Conservation (phyloP, 2,797 vertebrate species). For the Centroberyx gerrardi region DNA sequence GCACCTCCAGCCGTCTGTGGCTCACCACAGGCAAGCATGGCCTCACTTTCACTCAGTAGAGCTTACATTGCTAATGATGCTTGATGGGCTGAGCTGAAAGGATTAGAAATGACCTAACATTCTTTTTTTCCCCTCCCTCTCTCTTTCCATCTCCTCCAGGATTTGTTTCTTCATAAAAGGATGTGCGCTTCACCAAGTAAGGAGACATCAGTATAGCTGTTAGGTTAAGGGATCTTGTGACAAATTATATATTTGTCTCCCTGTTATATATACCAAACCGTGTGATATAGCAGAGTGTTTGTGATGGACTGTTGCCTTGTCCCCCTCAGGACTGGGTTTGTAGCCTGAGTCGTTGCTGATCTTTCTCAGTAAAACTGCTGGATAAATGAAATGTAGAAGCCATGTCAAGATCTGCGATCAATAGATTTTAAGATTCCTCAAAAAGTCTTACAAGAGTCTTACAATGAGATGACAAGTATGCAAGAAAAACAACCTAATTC, state of each 20-base stretch:
- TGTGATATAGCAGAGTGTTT: not conserved
- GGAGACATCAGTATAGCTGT: conserved; percentile 39
- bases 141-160: conserved; percentile 55
- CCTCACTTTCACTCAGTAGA: conserved; percentile 21
- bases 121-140: conserved; percentile 5
- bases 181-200: conserved; percentile 35
- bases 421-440: not conserved
- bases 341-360: no score
- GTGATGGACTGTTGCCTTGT: no score
- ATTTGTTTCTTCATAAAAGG: conserved; percentile 34
- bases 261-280: not conserved
- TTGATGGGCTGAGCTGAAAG: conserved; percentile 31
- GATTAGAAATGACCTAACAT: conserved; percentile 8
- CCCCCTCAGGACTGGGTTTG: no score
- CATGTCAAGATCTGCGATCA: conserved; percentile 9
- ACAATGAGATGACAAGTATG: not conserved
- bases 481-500: not conserved
- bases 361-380: no score
- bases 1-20: conserved; percentile 28
- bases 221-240: not conserved
- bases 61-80: conserved; percentile 43
- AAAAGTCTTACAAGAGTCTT: conserved; percentile 12
- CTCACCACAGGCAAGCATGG: conserved; percentile 38
- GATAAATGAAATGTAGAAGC: no score
- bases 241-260: not conserved